Evolutionary conservation across 1,140 invertebrate genomes (phyloP).

Genomic region (Ephestia elutella): DNA sequence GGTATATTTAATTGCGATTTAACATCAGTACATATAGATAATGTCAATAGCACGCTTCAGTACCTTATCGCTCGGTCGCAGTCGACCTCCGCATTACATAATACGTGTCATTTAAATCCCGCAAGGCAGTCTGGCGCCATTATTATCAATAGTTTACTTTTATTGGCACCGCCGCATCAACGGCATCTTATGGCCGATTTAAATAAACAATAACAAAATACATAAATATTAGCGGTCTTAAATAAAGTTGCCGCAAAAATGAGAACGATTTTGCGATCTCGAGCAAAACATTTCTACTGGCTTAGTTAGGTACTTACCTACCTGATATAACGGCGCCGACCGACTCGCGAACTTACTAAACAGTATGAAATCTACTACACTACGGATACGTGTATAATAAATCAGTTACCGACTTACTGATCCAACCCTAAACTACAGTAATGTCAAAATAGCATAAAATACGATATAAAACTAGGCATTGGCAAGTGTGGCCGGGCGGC

Average conservation of each 20-base stretch:
- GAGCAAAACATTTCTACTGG: no score
- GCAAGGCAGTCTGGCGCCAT: background rate
- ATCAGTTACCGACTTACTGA: slow-evolving; percentile 8
- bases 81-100: no score
- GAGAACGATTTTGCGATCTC: no score
- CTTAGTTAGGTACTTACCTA: no score
- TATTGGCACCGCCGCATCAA: no score
- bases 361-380: slow-evolving; percentile 16
- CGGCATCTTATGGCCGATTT: no score
- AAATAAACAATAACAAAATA: no score
- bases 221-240: no score
- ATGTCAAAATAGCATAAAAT: slow-evolving; percentile 34
- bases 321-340: no score
- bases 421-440: slow-evolving; percentile 14
- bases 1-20: slow-evolving; percentile 9
- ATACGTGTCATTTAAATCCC: background rate
- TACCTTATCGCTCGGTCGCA: background rate
- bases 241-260: no score
- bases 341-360: slow-evolving; percentile 17
- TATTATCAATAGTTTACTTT: background rate
- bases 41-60: background rate
- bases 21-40: background rate
- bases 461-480: slow-evolving; percentile 59
- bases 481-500: slow-evolving; percentile 53
- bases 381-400: slow-evolving; percentile 19